phyloP scores from a whole-genome alignment of 2,797 vertebrate genomes.

The Tauraco hartlaubi region DNA sequence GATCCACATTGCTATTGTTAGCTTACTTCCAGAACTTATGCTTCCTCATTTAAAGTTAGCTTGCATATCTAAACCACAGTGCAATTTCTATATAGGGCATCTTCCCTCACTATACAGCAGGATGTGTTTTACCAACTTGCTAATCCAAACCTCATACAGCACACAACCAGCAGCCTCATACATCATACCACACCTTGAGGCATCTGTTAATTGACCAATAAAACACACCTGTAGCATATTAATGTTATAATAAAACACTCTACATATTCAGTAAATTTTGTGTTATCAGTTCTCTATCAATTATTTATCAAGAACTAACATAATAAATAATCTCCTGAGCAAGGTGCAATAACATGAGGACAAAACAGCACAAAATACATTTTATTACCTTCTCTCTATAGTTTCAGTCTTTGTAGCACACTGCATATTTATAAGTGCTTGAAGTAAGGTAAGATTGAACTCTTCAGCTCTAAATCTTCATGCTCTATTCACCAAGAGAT shows the following conservation, averaged over 20 bases:
- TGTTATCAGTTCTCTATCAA: constrained; percentile 56
- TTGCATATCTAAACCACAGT: constrained; percentile 20
- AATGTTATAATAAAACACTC: constrained; percentile 50
- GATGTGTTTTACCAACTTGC: constrained; percentile 51
- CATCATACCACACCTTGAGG: constrained; percentile 34
- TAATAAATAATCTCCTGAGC: constrained; percentile 38
- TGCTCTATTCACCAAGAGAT: not conserved
- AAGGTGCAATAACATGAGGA: not conserved
- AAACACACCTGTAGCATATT: constrained; percentile 47
- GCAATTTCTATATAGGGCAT: not conserved
- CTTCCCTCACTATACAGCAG: constrained; percentile 24
- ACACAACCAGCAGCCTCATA: not conserved
- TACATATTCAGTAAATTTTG: constrained; percentile 25
- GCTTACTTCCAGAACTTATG: constrained; percentile 10
- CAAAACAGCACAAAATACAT: constrained; percentile 6
- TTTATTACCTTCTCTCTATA: not conserved
- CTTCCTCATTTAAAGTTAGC: constrained; percentile 27
- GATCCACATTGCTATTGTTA: constrained; percentile 50
- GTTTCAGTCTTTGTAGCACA: not conserved
- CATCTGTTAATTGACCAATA: constrained; percentile 50
- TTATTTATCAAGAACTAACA: constrained; percentile 54
- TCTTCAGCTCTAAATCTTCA: constrained; percentile 19
- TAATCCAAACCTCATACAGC: not conserved
- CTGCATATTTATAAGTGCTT: constrained; percentile 18
- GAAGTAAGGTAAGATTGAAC: not conserved